Base-by-base conservation (phyloP, 23 tunicate species). In the Diplosoma virens region DNA sequence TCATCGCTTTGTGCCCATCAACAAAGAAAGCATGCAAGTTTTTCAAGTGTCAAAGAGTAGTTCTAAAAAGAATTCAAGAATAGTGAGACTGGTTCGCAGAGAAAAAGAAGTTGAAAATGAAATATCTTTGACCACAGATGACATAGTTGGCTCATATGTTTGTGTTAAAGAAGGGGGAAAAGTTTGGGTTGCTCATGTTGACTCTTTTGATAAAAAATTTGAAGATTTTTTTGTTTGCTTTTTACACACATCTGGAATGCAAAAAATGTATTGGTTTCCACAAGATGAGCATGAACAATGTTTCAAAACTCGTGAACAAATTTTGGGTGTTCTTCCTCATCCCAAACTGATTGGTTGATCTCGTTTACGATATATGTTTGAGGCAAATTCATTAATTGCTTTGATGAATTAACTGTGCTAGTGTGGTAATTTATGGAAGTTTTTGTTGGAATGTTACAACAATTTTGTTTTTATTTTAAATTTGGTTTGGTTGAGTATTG, bases 81-180 rank as follows among this genome's bases (percentile, higher is more conserved):
- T n/a, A n/a, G n/a, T n/a, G n/a, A n/a, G n/a, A n/a, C n/a, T n/a
- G n/a, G n/a, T n/a, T n/a, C n/a, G n/a, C n/a, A n/a, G n/a, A n/a
- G n/a, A n/a, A n/a, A n/a, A n/a, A n/a, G n/a, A n/a, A n/a, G n/a
- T n/a, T n/a, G n/a, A n/a, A n/a, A n/a, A n/a, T n/a, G n/a, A n/a
- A n/a, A n/a, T n/a, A n/a, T n/a, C n/a, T n/a, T n/a, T n/a, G n/a
- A n/a, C n/a, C n/a, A n/a, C n/a, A n/a, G n/a, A n/a, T n/a, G n/a
- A n/a, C n/a, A n/a, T n/a, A n/a, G n/a, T n/a, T n/a, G n/a, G n/a
- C n/a, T 55, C 61, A 9, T 55, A 55, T 55, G 61, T 55, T 55
- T 55, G 61, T 55, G 61, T 55, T 24, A 25, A 55, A 55, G 61
- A 55, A 55, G 61, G 61, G 22, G 61, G 61, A 25, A 55, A 55